Evolutionary conservation across 2,113 vertebrate species (phyloP).

Genomic region (Spizaetus ornatus): DNA sequence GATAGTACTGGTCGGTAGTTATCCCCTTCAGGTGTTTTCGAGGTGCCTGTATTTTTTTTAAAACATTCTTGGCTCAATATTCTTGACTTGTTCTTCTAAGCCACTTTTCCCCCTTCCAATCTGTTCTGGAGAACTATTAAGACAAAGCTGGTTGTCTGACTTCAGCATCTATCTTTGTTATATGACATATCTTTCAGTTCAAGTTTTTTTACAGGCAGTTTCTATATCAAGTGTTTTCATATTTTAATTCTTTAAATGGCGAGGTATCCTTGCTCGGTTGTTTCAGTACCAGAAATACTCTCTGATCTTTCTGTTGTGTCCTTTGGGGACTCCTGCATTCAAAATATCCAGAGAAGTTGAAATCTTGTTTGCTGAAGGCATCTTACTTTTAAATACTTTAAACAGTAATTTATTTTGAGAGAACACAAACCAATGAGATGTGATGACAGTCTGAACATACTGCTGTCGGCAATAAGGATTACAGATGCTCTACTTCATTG

Average conservation of each 20-base stretch:
- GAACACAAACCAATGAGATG: not conserved
- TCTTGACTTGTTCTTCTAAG: not conserved
- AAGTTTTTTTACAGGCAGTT: not conserved
- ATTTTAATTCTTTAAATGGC: not conserved
- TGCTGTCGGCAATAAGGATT: not conserved
- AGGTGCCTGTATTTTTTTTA: not conserved
- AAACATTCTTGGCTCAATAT: not conserved
- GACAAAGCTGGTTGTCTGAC: not conserved
- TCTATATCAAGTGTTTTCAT: not conserved
- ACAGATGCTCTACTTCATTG: not conserved
- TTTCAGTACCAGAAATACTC: not conserved
- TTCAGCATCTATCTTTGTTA: not conserved
- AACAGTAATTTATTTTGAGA: slow-evolving; percentile 1
- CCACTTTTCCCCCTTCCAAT: not conserved
- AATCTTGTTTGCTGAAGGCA: not conserved
- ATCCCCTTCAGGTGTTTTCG: not conserved
- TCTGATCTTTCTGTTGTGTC: not conserved
- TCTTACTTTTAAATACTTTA: not conserved
- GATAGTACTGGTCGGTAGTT: not conserved
- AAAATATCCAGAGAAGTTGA: not conserved
- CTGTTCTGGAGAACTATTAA: not conserved
- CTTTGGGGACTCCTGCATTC: not conserved
- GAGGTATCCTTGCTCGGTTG: not conserved
- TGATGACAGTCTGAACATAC: not conserved
- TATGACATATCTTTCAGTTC: not conserved